Evolutionary conservation across 2,113 vertebrate species (phyloP).

Genomic region (Hippocampus guttulatus): DNA sequence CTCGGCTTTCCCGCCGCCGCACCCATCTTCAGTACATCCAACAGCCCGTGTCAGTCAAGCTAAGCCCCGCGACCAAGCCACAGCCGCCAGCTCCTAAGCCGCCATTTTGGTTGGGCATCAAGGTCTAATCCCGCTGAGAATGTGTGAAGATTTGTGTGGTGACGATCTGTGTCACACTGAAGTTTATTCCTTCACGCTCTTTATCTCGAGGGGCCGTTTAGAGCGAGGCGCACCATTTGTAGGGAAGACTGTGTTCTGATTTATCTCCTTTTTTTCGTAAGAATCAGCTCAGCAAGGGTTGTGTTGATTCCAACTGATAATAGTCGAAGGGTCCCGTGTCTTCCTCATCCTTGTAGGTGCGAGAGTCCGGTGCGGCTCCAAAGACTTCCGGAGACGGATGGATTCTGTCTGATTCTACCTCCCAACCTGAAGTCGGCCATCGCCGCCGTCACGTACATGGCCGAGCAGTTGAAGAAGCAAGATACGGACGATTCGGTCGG

Average conservation of each 20-base stretch:
- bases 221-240: conserved; percentile 1
- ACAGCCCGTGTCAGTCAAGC: conserved; percentile 23
- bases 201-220: background rate
- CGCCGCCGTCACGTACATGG: conserved; percentile 73
- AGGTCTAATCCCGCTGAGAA: conserved; percentile 55
- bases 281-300: background rate
- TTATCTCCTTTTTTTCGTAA: conserved; percentile 28
- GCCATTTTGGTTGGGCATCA: conserved; percentile 74
- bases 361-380: conserved; percentile 69
- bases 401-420: conserved; percentile 73
- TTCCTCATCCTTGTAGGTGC: conserved; percentile 29
- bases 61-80: conserved; percentile 51
- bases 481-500: conserved; percentile 72
- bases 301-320: no score
- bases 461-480: conserved; percentile 75
- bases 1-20: conserved; percentile 7
- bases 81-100: conserved; percentile 69
- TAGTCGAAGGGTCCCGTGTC: background rate
- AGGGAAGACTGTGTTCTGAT: background rate
- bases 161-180: background rate
- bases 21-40: conserved; percentile 21
- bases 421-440: conserved; percentile 80
- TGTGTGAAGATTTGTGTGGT: conserved; percentile 18
- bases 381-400: conserved; percentile 62
- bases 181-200: background rate